Evolutionary conservation across 2,113 vertebrate species (phyloP).

Genomic region (Alouatta palliata): DNA sequence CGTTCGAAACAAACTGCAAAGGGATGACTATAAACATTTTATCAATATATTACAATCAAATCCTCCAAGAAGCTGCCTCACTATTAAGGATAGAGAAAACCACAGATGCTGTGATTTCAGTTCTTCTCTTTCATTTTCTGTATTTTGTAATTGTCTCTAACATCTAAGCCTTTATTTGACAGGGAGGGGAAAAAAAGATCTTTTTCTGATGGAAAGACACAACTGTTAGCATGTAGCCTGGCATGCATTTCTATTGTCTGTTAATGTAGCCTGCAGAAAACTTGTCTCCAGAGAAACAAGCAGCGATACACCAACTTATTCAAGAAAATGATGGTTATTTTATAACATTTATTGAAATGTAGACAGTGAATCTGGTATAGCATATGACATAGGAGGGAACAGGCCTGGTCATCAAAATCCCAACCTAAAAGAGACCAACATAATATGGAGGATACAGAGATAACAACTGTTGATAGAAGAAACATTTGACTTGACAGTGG

Average conservation of each 20-base stretch:
- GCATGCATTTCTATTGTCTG: neutral
- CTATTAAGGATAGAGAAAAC: constrained; percentile 38
- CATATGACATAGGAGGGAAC: neutral
- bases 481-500: neutral
- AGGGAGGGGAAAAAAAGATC: neutral
- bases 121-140: constrained; percentile 57
- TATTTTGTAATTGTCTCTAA: constrained; percentile 60
- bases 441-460: neutral
- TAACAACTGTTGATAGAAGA: neutral
- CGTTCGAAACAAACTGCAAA: constrained; percentile 37
- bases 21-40: neutral
- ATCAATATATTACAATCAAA: neutral
- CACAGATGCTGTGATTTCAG: constrained; percentile 38
- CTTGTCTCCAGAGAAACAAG: neutral
- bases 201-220: constrained; percentile 48
- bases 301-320: neutral
- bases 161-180: constrained; percentile 49
- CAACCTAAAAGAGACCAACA: neutral
- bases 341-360: neutral
- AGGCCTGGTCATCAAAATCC: neutral
- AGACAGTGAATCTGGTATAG: neutral
- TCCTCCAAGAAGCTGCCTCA: constrained; percentile 42
- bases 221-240: neutral
- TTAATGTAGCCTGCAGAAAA: neutral
- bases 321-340: neutral